Evolutionary conservation across 2,888 invertebrate species (phyloP).

Genomic region (Nephrotoma flavescens): DNA sequence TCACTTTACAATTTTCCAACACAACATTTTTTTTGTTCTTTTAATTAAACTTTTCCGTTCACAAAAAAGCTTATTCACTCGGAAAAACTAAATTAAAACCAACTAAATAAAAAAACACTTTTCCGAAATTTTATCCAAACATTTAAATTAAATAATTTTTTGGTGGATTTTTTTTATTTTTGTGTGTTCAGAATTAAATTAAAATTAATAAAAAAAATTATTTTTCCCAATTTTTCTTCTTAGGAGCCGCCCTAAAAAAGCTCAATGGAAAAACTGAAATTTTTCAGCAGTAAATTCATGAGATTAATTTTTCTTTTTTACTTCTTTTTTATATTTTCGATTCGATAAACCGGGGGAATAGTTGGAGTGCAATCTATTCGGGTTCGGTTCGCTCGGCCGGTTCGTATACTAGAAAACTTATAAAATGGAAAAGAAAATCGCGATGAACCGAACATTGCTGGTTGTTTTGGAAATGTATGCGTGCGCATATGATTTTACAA

Average conservation of each 20-base stretch:
- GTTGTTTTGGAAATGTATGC: background rate
- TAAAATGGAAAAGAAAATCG: background rate
- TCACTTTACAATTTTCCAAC: background rate
- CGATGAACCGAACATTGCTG: background rate
- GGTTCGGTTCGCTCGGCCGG: background rate
- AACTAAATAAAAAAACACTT: background rate
- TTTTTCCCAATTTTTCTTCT: conserved; percentile 3
- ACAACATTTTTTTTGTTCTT: background rate
- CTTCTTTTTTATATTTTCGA: background rate
- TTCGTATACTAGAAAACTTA: background rate
- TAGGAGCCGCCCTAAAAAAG: conserved; percentile 15
- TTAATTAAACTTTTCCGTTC: background rate
- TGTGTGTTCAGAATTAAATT: background rate
- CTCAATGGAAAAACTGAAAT: conserved; percentile 4
- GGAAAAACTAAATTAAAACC: background rate
- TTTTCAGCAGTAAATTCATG: background rate
- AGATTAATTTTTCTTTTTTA: background rate
- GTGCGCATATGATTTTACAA: background rate
- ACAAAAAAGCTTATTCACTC: background rate
- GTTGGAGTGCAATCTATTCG: background rate
- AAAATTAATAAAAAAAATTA: background rate
- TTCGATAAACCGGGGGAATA: background rate
- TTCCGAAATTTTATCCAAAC: background rate
- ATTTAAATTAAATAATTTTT: background rate
- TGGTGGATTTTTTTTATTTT: background rate